Evolutionary conservation across 2,888 invertebrate species (phyloP), one percentile per base, ranked within the genome.

Genomic region (Syrphus vitripennis): DNA sequence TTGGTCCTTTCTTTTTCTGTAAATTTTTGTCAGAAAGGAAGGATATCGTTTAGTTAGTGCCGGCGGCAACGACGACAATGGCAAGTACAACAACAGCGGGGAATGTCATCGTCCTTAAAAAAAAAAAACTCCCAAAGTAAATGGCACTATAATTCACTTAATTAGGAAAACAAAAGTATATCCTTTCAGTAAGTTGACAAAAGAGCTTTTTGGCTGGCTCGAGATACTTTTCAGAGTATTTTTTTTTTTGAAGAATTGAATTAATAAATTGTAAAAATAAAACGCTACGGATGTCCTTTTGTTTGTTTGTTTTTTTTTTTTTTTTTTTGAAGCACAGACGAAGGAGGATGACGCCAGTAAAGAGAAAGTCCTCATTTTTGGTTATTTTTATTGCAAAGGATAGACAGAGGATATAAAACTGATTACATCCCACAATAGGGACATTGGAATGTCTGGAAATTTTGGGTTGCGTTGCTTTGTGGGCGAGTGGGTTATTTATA

Each of bases 71-170:
- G 16, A 10, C 3, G 40, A 55, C 31, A 0, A 37, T 1, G 3
- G 2, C n/a, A 10, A 26, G 29, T 7, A 16, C 29, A 29, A 29
- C 53, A n/a, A n/a, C n/a, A n/a, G n/a, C n/a, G n/a, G n/a, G 26
- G 31, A 10, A 19, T 24, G 40, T 26, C 40, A 24, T 61, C n/a
- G 61, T 29, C 40, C 42, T 63, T 26, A 26, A 40, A 40, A 9
- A 12, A 42, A 7, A 48, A 21, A 21, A 48, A 12, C 16, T 7
- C 29, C 31, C 29, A 5, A 3, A n/a, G 12, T 40, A 65, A 74
- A 61, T 19, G 65, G 61, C 59, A 63, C 55, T 40, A 40, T 71
- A 82, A 82, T 82, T 82, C 65, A 82, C 77, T 82, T 82, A 82
- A 82, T 82, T 77, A 82, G 48, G 34, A 40, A 31, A 48, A 76